Conservation (phyloP, 2,888 invertebrate genomes). For the Drosophila phalerata region DNA sequence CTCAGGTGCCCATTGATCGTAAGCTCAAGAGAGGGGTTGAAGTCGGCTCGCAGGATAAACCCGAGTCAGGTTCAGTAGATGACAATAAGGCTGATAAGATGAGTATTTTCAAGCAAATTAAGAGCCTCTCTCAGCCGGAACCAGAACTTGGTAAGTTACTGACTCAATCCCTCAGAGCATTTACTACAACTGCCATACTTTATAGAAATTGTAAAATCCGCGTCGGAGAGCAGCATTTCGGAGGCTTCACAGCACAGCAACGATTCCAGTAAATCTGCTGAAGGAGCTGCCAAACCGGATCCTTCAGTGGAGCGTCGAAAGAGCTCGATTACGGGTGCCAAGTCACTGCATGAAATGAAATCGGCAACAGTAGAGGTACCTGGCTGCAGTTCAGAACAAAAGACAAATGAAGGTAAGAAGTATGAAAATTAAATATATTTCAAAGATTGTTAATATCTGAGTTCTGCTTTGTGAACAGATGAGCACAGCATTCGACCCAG, state of each 20-base stretch:
- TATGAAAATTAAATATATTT: neutral
- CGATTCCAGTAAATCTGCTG: constrained; percentile 89
- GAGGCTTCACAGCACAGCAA: constrained; percentile 91
- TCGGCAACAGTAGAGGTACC: constrained; percentile 83
- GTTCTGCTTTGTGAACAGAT: constrained; percentile 57
- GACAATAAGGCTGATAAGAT: constrained; percentile 70
- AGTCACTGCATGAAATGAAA: constrained; percentile 85
- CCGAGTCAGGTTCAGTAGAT: constrained; percentile 74
- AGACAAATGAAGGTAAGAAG: constrained; percentile 62
- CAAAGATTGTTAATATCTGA: neutral
- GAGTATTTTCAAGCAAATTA: constrained; percentile 92
- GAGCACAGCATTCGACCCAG: constrained; percentile 91
- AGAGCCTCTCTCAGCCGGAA: constrained; percentile 87
- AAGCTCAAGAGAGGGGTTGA: constrained; percentile 85
- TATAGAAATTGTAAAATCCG: constrained; percentile 90
- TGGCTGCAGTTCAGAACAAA: constrained; percentile 64
- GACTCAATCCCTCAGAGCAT: neutral
- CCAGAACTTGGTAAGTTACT: constrained; percentile 87
- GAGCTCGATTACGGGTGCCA: constrained; percentile 84
- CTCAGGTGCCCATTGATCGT: constrained; percentile 90
- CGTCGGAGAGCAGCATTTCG: constrained; percentile 95
- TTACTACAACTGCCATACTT: neutral
- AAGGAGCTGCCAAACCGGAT: constrained; percentile 84
- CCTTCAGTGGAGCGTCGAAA: constrained; percentile 74
- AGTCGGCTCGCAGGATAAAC: constrained; percentile 86